Conservation (phyloP, 2,113 vertebrate genomes). For the Micronisus gabar region DNA sequence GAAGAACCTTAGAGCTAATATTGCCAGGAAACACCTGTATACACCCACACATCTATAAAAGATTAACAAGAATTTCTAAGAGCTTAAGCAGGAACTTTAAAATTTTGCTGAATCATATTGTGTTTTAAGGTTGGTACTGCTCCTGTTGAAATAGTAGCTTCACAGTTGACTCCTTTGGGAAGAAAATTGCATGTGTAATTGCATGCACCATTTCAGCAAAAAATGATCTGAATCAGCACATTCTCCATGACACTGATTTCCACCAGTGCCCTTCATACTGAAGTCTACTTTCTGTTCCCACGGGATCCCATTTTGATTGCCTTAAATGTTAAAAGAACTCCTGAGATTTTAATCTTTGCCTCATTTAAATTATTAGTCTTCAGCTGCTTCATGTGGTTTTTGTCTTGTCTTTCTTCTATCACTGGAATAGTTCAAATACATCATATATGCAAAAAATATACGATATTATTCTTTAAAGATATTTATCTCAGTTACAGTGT, state of each 20-base stretch:
- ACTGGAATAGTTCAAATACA: background rate
- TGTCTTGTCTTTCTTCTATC: background rate
- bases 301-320: background rate
- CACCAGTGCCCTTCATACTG: background rate
- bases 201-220: background rate
- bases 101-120: background rate
- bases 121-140: background rate
- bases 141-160: background rate
- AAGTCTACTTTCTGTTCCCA: background rate
- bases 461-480: background rate
- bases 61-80: background rate
- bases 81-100: background rate
- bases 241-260: background rate
- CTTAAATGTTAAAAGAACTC: background rate
- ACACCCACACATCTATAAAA: background rate
- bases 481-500: background rate
- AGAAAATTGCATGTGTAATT: background rate
- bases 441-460: background rate
- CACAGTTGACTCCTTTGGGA: background rate
- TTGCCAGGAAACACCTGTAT: background rate
- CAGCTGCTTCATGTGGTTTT: background rate
- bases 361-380: background rate
- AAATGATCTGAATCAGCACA: background rate
- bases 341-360: background rate
- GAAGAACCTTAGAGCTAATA: background rate